Evolutionary conservation across 2,797 vertebrate genomes (phyloP), one percentile per base, ranked within the genome.

Genomic region (Rousettus madagascariensis): DNA sequence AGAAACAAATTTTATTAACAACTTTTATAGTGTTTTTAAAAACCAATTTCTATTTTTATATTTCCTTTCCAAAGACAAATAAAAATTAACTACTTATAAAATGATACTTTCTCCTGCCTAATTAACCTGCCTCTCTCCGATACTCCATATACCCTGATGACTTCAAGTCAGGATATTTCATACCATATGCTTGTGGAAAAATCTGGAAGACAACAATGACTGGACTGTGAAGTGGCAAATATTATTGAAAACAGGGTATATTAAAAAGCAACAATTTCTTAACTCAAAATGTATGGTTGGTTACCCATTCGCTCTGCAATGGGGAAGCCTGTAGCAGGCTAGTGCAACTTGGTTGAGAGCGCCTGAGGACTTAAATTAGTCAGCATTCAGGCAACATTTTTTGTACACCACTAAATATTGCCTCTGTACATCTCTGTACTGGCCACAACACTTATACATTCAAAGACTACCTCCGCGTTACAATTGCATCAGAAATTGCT

Each of bases 191-290:
- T 71, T 43, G 20, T 74, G 83, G 51, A 79, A 92, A 57, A 93
- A 92, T 65, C 0, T 63, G 69, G 49, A 71, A 86, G 72, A 53
- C 3, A 20, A 43, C n/a, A 68, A 53, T 30, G 72, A 85, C 71
- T 53, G 36, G 90, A 61, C 24, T 94, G 51, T 28, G 38, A 85
- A 93, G 92, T n/a, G 7, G 59, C 41, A 82, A 79, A 82, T 36
- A 93, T 0, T 16, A 33, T n/a, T 61, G 51, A 46, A 85, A 69
- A 53, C 10, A 51, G 30, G 8, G 24, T 30, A 69, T 22, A 59
- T 12, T 28, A 93, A 92, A 90, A 79, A 79, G 53, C 17, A 85
- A 69, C n/a, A 65, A 74, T 41, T 88, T 96, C n/a, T 53, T 74
- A 55, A 83, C 43, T 57, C 57, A 89, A 51, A 51, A 88, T 30